Percentiles rank a stretch among this genome's conserved stretches.
phyloP scores from a whole-genome alignment of 2,113 vertebrate genomes.

The Turnix velox region DNA sequence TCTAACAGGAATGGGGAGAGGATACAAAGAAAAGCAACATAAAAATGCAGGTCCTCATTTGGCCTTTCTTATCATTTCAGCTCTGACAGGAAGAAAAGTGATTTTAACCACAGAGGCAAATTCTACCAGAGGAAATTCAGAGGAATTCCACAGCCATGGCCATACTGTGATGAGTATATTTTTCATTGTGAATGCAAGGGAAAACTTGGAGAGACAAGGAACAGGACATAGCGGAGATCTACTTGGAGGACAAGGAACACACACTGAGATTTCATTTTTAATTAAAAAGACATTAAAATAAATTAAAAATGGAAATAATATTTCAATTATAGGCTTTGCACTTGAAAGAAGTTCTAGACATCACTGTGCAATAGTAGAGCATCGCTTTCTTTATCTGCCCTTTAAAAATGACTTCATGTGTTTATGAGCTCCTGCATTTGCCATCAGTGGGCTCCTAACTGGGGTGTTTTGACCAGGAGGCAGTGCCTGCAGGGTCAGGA shows the following conservation, averaged over 20 bases:
- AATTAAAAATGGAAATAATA: not conserved
- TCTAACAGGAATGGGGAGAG: not conserved
- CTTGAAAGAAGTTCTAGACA: not conserved
- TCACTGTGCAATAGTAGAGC: not conserved
- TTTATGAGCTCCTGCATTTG: not conserved
- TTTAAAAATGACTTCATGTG: not conserved
- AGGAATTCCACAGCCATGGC: not conserved
- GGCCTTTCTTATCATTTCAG: not conserved
- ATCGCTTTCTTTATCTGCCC: not conserved
- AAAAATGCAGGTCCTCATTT: rapidly evolving
- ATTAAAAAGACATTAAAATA: no score
- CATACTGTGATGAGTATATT: rapidly evolving
- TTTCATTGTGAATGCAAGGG: not conserved
- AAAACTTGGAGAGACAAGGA: not conserved
- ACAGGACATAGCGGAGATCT: rapidly evolving
- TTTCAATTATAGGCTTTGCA: not conserved
- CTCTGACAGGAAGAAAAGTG: not conserved
- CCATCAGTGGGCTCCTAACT: not conserved
- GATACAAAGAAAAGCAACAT: rapidly evolving
- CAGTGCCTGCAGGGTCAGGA: not conserved
- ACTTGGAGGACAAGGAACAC: not conserved
- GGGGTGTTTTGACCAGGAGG: rapidly evolving
- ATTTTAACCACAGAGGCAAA: not conserved
- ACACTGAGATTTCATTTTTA: rapidly evolving
- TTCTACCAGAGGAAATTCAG: not conserved